A percentile compares a stretch with the other conserved stretches of the same genome.
phyloP scores from a whole-genome alignment of 2,113 vertebrate genomes.

The Neodontobutis hainanensis region DNA sequence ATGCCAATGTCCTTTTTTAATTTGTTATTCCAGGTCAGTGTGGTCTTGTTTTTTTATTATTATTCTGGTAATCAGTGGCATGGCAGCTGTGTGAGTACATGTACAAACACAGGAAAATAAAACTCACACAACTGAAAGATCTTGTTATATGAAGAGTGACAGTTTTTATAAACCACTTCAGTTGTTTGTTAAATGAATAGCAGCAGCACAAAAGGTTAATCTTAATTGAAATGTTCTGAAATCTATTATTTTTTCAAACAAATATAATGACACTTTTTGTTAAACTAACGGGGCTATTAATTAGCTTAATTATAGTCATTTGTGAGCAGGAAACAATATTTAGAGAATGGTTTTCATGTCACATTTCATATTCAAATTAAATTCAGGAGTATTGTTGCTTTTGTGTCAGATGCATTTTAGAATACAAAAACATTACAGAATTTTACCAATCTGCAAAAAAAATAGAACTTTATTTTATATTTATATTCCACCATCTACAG shows the following conservation, averaged over 20 bases:
- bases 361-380: too few relatives aligned
- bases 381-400: too few relatives aligned
- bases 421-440: too few relatives aligned
- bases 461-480: too few relatives aligned
- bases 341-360: background rate
- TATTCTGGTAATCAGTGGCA: conserved; percentile 46
- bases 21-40: conserved; percentile 66
- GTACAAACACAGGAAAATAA: conserved; percentile 56
- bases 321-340: conserved; percentile 27
- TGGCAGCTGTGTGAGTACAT: conserved; percentile 66
- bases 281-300: conserved; percentile 45
- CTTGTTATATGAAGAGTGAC: conserved; percentile 25
- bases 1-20: conserved; percentile 71
- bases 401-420: too few relatives aligned
- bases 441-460: too few relatives aligned
- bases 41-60: conserved; percentile 23
- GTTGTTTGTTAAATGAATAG: conserved; percentile 25
- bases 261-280: conserved; percentile 37
- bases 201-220: conserved; percentile 41
- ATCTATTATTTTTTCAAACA: conserved; percentile 44
- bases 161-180: conserved; percentile 43
- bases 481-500: too few relatives aligned
- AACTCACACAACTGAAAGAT: conserved; percentile 18
- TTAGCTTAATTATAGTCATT: conserved; percentile 48
- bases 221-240: conserved; percentile 49